A percentile compares a stretch with the other conserved stretches of the same genome.
These are phyloP conservation scores for Phorcus lineatus DNA, from an alignment of 2,888 invertebrate genomes.

Conservation along the genomic window DNA sequence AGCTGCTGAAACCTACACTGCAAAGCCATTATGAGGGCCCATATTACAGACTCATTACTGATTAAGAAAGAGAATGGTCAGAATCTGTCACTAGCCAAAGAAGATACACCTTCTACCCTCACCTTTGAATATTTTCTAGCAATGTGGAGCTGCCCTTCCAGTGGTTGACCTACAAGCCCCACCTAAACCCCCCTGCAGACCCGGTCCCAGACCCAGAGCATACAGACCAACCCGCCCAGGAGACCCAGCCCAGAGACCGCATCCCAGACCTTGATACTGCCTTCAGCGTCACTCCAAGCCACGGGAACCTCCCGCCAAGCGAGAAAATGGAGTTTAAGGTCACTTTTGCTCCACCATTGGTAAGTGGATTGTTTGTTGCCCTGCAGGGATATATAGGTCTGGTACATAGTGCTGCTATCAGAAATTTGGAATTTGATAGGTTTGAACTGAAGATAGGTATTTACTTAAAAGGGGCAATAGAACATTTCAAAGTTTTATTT, in stretches of 20 bases:
- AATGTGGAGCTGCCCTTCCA: conserved; percentile 71
- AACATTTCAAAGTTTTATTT: too few species aligned
- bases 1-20: too few species aligned
- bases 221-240: conserved; percentile 19
- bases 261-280: conserved; percentile 69
- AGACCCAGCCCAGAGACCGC: conserved; percentile 44
- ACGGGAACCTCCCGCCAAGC: conserved; percentile 61
- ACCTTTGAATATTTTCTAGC: conserved; percentile 43
- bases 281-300: conserved; percentile 72
- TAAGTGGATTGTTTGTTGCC: conserved; percentile 41
- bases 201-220: conserved; percentile 29
- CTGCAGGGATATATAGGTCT: background rate
- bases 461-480: too few species aligned
- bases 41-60: too few species aligned
- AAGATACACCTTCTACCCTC: too few species aligned
- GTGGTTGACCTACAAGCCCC: conserved; percentile 74
- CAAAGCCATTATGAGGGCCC: too few species aligned
- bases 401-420: too few species aligned
- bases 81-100: too few species aligned
- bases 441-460: too few species aligned
- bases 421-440: too few species aligned
- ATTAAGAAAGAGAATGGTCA: too few species aligned
- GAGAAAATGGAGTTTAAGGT: conserved; percentile 64
- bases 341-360: conserved; percentile 73
- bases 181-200: conserved; percentile 55